Evolutionary conservation across 2,113 vertebrate species (phyloP), one percentile per base, ranked within the genome.

Genomic region (Lucifuga dentata): DNA sequence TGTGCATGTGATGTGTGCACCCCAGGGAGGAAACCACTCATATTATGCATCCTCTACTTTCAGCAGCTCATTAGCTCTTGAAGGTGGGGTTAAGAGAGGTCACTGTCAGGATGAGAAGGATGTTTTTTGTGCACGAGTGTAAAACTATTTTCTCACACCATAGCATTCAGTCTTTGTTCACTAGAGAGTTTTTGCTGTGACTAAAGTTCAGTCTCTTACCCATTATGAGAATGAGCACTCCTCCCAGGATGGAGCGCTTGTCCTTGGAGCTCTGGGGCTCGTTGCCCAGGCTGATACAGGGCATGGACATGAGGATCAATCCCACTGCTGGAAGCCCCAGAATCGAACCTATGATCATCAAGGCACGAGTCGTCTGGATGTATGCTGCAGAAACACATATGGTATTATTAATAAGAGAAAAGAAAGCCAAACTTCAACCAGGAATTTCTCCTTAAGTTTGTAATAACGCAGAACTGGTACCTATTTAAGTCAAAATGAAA

Each of bases 301-400:
- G 96, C 87, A 97, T 91, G 35, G 97, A 95, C 0, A 96, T 95
- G 10, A 98, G 90, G 61, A 98, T 84, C 43, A 98, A 87, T 13
- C 92, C 92, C 53, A 97, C 92, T 0, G 95, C 96, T 0, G 95
- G 96, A n/a, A 99, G 91, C 3, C 97, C 97, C 72, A 99, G 91
- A 51, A 99, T 95, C 0, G 95, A 96, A 10, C 93, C 96, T 0
- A 93, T 93, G 5, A 98, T 93, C 98, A 99, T 99, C 80, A 99
- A 90, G 0, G 98, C 98, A 2, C 98, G 94, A 16, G 96, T 95
- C 0, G 95, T 95, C 87, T 99, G 98, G 81, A 98, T 93, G 0
- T 98, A 97, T 8, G 95, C 98, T 99, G 76, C 2, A 48, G 55
- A 70, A 41, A 65, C 19, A n/a, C n/a, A n/a, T n/a, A n/a, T n/a